phyloP scores from a whole-genome alignment of 2,888 invertebrate species.

The Drosophila phalerata region DNA sequence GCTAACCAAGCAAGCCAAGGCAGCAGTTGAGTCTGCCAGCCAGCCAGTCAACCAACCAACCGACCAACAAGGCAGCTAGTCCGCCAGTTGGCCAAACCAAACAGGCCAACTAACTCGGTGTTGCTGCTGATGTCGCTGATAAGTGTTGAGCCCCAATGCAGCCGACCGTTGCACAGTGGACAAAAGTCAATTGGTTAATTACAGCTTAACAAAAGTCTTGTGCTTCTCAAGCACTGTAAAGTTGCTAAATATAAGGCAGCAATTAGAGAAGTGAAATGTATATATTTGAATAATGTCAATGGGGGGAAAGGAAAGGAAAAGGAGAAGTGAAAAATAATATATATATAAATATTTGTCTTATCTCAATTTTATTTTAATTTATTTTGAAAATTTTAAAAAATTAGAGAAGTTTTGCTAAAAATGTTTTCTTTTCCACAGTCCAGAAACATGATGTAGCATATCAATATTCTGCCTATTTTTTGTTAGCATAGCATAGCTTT shows the following conservation, averaged over 20 bases:
- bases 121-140: conserved; percentile 76
- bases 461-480: too few relatives aligned
- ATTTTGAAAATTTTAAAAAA: too few relatives aligned
- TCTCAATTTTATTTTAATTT: too few relatives aligned
- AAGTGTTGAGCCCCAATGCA: conserved; percentile 72
- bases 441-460: too few relatives aligned
- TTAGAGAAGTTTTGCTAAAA: too few relatives aligned
- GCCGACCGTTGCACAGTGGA: conserved; percentile 62
- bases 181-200: conserved; percentile 20
- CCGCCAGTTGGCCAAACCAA: conserved; percentile 58
- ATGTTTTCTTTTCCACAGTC: too few relatives aligned
- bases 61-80: conserved; percentile 44
- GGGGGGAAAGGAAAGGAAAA: neutral
- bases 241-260: neutral
- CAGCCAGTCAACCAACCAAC: conserved; percentile 60
- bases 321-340: too few relatives aligned
- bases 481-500: too few relatives aligned
- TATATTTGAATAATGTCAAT: too few relatives aligned
- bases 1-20: conserved; percentile 61
- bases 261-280: neutral
- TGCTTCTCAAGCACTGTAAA: neutral
- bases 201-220: neutral
- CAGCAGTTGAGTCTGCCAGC: conserved; percentile 49
- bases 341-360: too few relatives aligned
- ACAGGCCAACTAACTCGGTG: conserved; percentile 57